Conservation (phyloP, 2,888 invertebrate genomes). For the Heliconius hortense region DNA sequence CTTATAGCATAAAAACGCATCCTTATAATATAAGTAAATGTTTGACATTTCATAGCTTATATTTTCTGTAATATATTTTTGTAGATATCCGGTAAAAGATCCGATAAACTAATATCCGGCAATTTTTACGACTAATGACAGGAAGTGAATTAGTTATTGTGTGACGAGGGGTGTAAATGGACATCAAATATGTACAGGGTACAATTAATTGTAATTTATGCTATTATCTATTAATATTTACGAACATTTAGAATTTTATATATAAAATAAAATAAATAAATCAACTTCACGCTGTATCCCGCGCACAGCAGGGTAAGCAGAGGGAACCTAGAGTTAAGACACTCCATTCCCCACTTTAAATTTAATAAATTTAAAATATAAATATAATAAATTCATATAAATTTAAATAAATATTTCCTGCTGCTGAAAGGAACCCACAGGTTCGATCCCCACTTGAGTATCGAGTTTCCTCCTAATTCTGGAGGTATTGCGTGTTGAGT, state of each 20-base stretch:
- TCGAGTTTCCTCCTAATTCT: too few species aligned
- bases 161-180: conserved; percentile 40
- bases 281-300: too few species aligned
- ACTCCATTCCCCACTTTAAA: too few species aligned
- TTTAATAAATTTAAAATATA: too few species aligned
- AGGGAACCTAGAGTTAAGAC: too few species aligned
- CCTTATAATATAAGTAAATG: background rate
- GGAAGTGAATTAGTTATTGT: conserved; percentile 36
- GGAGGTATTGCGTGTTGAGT: too few species aligned
- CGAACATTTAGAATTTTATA: background rate
- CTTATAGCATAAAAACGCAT: background rate
- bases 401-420: too few species aligned
- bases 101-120: conserved; percentile 40
- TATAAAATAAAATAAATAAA: too few species aligned
- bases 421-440: too few species aligned
- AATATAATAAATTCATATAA: too few species aligned
- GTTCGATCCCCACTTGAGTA: too few species aligned
- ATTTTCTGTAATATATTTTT: background rate
- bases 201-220: conserved; percentile 31
- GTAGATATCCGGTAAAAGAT: conserved; percentile 13
- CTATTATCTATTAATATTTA: background rate
- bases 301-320: too few species aligned
- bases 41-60: background rate
- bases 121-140: conserved; percentile 31
- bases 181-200: conserved; percentile 40